Evolutionary conservation across 1,140 invertebrate genomes (phyloP).

Genomic region (Drosophila erecta): DNA sequence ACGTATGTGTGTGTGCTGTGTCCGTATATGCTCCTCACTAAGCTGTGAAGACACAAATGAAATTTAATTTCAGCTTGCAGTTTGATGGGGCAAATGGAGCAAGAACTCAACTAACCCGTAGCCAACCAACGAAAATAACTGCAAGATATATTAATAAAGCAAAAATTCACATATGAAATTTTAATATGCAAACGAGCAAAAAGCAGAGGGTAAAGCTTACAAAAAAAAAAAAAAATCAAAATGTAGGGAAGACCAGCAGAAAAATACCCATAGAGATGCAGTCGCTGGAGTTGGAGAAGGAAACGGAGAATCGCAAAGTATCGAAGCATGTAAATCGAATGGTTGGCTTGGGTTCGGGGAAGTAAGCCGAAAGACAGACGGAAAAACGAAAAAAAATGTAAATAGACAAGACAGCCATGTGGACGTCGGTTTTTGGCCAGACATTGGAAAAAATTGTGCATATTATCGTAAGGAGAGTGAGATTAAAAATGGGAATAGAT

Average conservation of each 20-base stretch:
- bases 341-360: constrained; percentile 26
- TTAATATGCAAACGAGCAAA: constrained; percentile 79
- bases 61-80: constrained; percentile 77
- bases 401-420: constrained; percentile 31
- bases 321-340: constrained; percentile 73
- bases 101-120: constrained; percentile 65
- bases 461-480: constrained; percentile 50
- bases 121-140: constrained; percentile 73
- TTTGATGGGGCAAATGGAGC: constrained; percentile 78
- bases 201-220: constrained; percentile 48
- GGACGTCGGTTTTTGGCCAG: constrained; percentile 55
- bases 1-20: not conserved
- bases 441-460: constrained; percentile 46
- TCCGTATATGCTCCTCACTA: constrained; percentile 8
- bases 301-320: constrained; percentile 56
- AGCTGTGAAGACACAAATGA: constrained; percentile 59
- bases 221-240: constrained; percentile 38
- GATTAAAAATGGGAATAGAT: constrained; percentile 46
- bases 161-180: constrained; percentile 81
- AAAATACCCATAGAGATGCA: constrained; percentile 40
- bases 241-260: constrained; percentile 34
- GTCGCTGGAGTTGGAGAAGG: constrained; percentile 17
- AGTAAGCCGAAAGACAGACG: constrained; percentile 27
- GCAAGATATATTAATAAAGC: constrained; percentile 80
- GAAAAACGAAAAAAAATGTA: constrained; percentile 9